Base-by-base conservation (phyloP, 2,113 vertebrate genomes). In the Morphnarchus princeps region DNA sequence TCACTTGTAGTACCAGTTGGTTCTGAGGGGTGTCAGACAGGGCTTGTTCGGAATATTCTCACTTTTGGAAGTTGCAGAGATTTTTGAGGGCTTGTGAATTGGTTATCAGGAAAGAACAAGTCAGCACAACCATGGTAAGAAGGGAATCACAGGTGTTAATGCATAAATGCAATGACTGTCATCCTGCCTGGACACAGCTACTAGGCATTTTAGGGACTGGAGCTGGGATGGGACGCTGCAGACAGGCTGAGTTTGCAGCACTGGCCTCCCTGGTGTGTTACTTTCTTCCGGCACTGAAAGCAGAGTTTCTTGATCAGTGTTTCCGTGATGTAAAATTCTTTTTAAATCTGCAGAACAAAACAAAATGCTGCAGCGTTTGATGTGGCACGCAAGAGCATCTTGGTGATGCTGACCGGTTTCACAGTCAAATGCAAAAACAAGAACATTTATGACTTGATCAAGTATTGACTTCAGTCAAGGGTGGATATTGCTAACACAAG, bases 371-470 rank as follows among this genome's bases (percentile, higher is more conserved):
- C 59, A 13, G 49, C 1, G 6, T 29, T 65, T 14, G 59, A 3
- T 25, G 1, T 0, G 40, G 45, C n/a, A 6, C 12, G 0, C 1
- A 3, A 54, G 67, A 34, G 50, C 38, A 6, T 55, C 25, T 22
- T 2, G 3, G 57, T 4, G 38, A 9, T 0, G 1, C 50, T 22
- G 54, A 24, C 38, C 4, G 1, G 13, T 38, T 71, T 42, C 79
- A 20, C 25, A 15, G 40, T 31, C 49, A 45, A 10, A 40, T 15
- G 19, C 40, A 32, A 52, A 21, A 10, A 14, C 65, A 4, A 6
- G 59, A 13, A 22, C 0, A 0, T 32, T 45, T 21, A 1, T 52
- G 34, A 26, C 14, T 26, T 7, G 42, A 14, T 63, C 3, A 9
- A 25, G 52, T 6, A 0, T 2, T 42, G 70, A 18, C 86, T 69